These are phyloP conservation scores for Argentina silus DNA, from an alignment of 2,797 vertebrate species.

Conservation along the genomic window DNA sequence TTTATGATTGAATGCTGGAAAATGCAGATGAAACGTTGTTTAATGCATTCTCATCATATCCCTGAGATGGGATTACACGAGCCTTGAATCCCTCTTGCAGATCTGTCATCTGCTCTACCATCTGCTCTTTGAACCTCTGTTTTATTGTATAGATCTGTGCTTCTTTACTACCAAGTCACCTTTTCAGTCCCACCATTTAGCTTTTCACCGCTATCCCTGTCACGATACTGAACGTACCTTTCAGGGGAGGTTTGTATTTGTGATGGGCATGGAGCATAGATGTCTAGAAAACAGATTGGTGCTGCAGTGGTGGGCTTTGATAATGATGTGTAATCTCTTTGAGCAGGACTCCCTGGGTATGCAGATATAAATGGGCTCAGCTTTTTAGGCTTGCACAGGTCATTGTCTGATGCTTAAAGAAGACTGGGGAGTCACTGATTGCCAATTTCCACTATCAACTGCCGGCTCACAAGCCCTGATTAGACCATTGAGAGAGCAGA, in stretches of 20 bases:
- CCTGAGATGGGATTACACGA: neutral
- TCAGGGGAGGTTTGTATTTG: neutral
- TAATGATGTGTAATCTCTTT: slow-evolving; percentile 21
- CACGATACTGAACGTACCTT: neutral
- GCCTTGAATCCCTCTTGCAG: neutral
- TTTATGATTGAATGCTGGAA: neutral
- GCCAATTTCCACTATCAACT: neutral
- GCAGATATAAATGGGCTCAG: slow-evolving; percentile 5
- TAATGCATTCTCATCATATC: slow-evolving; percentile 6
- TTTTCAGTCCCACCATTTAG: neutral
- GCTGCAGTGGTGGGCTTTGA: slow-evolving; percentile 13
- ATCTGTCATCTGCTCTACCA: slow-evolving; percentile 1
- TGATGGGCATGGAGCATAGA: no score
- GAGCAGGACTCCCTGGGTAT: slow-evolving; percentile 15
- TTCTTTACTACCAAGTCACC: neutral
- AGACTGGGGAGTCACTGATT: neutral
- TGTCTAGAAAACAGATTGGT: neutral
- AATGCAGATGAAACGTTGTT: neutral
- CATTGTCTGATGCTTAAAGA: neutral
- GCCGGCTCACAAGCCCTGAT: neutral
- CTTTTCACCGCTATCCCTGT: neutral
- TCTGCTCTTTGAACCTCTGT: neutral
- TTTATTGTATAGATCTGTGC: neutral
- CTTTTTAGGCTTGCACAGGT: no score
- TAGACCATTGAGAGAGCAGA: neutral